A percentile compares a stretch with the other conserved stretches of the same genome.
Conservation (phyloP, 2,888 invertebrate species). For the Nomada fucata region DNA sequence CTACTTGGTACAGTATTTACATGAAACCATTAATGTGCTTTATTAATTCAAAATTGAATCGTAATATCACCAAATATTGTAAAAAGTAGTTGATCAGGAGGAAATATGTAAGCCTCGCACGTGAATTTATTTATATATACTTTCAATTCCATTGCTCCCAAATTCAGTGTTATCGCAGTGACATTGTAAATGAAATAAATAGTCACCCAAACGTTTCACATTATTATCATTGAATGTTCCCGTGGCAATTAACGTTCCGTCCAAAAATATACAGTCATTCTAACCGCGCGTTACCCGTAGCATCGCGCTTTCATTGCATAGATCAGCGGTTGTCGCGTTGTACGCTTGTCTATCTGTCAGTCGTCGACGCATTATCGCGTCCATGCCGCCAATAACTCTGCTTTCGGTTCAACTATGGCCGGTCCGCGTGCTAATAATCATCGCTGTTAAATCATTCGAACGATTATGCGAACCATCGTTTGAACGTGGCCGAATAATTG, state of each 20-base stretch:
- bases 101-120: neutral
- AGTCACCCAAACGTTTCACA: no score
- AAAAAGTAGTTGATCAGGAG: neutral
- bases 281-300: neutral
- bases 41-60: no score
- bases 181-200: neutral
- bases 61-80: no score
- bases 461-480: slow-evolving; percentile 53
- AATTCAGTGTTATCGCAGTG: neutral
- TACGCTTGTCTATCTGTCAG: slow-evolving; percentile 61
- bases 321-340: slow-evolving; percentile 51
- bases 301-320: slow-evolving; percentile 30
- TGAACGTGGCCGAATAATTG: slow-evolving; percentile 55
- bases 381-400: slow-evolving; percentile 55
- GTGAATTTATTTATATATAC: neutral
- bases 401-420: slow-evolving; percentile 33
- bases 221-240: no score
- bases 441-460: slow-evolving; percentile 46
- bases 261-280: neutral
- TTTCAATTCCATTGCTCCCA: no score
- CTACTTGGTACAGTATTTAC: no score
- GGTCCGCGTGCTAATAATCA: slow-evolving; percentile 53
- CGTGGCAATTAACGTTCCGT: no score
- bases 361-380: slow-evolving; percentile 61
- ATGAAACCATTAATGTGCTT: no score